Conservation (phyloP, 2,797 vertebrate genomes). For the Eurystomus glaucurus region DNA sequence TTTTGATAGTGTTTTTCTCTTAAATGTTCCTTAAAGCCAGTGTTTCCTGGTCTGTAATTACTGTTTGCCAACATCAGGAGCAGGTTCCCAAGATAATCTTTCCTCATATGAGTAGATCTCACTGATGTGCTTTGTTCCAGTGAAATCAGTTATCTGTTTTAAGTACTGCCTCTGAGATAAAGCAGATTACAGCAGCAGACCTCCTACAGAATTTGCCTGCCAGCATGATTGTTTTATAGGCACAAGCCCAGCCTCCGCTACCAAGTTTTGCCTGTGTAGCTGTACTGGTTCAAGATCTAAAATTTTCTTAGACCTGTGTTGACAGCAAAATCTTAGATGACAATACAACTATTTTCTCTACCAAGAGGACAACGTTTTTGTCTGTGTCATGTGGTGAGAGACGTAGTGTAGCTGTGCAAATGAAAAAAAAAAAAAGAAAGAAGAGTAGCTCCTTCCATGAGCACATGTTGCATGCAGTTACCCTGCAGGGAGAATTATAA, state of each 20-base stretch:
- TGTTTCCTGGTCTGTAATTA: slow-evolving; percentile 18
- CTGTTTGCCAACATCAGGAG: slow-evolving; percentile 33
- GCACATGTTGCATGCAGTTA: neutral
- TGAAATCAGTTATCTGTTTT: slow-evolving; percentile 7
- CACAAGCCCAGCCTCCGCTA: neutral
- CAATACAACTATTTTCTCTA: neutral
- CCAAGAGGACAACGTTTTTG: neutral
- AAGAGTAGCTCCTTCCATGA: neutral
- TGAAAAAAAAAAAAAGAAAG: neutral
- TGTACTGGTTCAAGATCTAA: neutral
- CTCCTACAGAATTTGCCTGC: neutral
- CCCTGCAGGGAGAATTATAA: neutral
- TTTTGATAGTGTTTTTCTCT: neutral
- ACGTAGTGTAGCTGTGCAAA: neutral
- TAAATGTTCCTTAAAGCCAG: neutral
- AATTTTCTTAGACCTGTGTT: neutral
- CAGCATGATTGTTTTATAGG: neutral
- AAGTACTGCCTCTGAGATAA: neutral
- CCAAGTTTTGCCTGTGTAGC: neutral
- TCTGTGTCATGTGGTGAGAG: neutral
- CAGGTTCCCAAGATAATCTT: neutral
- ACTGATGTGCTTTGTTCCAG: neutral
- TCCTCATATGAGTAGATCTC: neutral
- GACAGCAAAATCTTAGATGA: neutral
- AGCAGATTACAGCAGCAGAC: neutral